Evolutionary conservation across 2,797 vertebrate genomes (phyloP).

Genomic region (Okamejei kenojei): DNA sequence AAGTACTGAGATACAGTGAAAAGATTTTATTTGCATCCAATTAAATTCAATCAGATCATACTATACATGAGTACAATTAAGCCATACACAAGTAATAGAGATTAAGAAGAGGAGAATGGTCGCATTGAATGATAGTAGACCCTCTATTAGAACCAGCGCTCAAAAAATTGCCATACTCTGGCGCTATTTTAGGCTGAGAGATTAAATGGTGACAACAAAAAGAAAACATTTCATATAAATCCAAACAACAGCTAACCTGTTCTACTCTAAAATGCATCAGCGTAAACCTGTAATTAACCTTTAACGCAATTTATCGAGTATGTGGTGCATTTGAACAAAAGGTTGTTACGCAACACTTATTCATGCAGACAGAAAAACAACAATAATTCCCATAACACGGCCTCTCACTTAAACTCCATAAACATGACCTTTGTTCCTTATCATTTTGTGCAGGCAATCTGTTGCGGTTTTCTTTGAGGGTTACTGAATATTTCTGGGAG

Average conservation of each 20-base stretch:
- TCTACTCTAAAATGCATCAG: not conserved
- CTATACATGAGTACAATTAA: too few species aligned
- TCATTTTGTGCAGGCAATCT: not conserved
- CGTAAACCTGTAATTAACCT: not conserved
- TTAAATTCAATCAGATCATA: too few species aligned
- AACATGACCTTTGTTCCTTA: not conserved
- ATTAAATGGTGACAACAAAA: not conserved
- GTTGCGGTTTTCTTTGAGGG: not conserved
- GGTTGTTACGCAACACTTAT: not conserved
- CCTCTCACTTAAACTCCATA: not conserved
- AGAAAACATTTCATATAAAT: not conserved
- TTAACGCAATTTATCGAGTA: not conserved
- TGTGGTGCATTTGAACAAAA: not conserved
- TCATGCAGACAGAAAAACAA: not conserved
- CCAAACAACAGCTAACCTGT: conserved; percentile 21
- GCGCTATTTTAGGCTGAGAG: too few species aligned
- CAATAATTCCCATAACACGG: too few species aligned
- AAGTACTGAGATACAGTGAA: too few species aligned
- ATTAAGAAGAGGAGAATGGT: too few species aligned
- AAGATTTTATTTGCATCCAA: too few species aligned
- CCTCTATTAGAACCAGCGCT: too few species aligned
- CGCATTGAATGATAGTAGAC: too few species aligned
- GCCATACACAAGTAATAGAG: too few species aligned
- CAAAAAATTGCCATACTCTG: too few species aligned
- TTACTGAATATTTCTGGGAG: not conserved